Evolutionary conservation across 2,797 vertebrate genomes (phyloP), one percentile per base, ranked within the genome.

Genomic region (Chanos chanos): DNA sequence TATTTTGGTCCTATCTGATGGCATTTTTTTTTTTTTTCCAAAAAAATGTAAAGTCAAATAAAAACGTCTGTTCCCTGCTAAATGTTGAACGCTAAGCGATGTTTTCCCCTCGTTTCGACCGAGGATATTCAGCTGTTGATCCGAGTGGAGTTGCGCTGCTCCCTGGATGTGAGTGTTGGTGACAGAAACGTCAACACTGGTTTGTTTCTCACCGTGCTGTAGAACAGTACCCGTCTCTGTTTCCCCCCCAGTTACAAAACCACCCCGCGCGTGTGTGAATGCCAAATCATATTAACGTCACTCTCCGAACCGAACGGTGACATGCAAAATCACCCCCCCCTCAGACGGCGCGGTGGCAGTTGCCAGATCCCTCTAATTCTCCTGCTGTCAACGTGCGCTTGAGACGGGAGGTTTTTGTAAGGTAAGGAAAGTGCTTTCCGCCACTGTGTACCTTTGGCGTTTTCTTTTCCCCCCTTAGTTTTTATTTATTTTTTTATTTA

Each of bases 131-230:
- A 71, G 69, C 71, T 80, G 77, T 71, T 77, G 62, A 62, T 79
- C 84, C 81, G 81, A 79, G 77, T 85, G 76, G 85, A 86, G 87
- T 87, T 84, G 82, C 48, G 67, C 74, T 71, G 81, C 75, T 74
- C 74, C 67, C 76, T 69, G 79, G 81, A 84, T 88, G 86, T 83
- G 78, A 87, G 79, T 68, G 81, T 61, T 79, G 87, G 83, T 86
- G 87, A 88, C 88, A 83, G 83, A 82, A 80, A 83, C 81, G 87
- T 89, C 87, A 86, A 85, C 87, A 86, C 83, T 68, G 74, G 79
- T 90, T 88, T 89, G 86, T 87, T 88, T 84, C 65, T 50, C 77
- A 79, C 81, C 77, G 74, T 22, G 40, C 18, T 24, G 27, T 52
- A 84, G 85, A 88, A 86, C 85, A 89, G 84, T 85, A 86, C 77